Conservation (phyloP, 1,140 invertebrate species). For the Drosophila orosa region DNA sequence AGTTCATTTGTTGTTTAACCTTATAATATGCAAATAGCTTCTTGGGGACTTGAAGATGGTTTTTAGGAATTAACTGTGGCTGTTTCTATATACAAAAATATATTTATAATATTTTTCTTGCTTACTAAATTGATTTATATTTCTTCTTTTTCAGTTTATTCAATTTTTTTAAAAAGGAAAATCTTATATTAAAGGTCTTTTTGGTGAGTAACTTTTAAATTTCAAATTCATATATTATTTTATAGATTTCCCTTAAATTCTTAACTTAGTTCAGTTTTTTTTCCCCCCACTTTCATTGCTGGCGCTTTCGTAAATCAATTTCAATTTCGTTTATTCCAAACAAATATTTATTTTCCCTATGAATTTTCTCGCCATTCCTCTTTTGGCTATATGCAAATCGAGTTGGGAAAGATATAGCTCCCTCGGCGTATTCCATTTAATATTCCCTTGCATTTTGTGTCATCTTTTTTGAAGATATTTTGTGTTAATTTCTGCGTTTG, state of each 20-base stretch:
- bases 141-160: background rate
- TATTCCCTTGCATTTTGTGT: slow-evolving; percentile 24
- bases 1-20: slow-evolving; percentile 27
- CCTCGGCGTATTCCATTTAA: slow-evolving; percentile 18
- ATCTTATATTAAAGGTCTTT: background rate
- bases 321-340: slow-evolving; percentile 14
- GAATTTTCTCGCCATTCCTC: slow-evolving; percentile 6
- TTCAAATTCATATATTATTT: background rate
- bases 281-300: no score
- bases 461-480: slow-evolving; percentile 34
- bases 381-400: slow-evolving; percentile 35
- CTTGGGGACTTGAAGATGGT: background rate
- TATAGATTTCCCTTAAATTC: background rate
- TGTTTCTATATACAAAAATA: no score
- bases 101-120: background rate
- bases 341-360: slow-evolving; percentile 51
- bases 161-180: background rate
- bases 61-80: no score
- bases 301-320: slow-evolving; percentile 13
- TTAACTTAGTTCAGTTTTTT: background rate
- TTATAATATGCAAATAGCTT: slow-evolving; percentile 20
- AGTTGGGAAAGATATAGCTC: slow-evolving; percentile 6
- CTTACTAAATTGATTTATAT: background rate
- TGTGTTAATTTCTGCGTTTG: slow-evolving; percentile 41
- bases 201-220: background rate